Percentiles rank a stretch among this genome's conserved stretches.
Conservation (phyloP, 1,140 invertebrate species). For the Scaptomyza graminum region DNA sequence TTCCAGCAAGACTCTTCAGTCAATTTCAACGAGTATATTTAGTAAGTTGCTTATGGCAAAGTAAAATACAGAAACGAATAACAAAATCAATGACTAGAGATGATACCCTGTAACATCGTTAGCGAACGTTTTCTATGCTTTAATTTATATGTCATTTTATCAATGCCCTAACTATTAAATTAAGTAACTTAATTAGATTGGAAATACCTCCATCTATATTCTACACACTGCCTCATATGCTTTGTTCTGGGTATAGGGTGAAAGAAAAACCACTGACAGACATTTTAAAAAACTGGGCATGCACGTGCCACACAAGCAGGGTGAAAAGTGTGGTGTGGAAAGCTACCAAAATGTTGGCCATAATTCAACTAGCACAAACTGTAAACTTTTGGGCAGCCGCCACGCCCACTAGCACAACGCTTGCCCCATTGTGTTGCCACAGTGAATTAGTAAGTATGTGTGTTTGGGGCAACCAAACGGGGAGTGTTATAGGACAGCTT, state of each 20-base stretch:
- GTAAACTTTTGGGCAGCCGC: constrained; percentile 44
- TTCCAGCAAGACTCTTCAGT: constrained; percentile 10
- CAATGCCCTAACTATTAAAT: neutral
- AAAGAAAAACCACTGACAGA: neutral
- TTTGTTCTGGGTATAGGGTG: neutral
- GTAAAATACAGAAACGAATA: constrained; percentile 19
- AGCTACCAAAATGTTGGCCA: constrained; percentile 42
- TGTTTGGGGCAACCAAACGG: constrained; percentile 8
- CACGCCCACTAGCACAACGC: neutral
- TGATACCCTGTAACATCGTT: too few relatives aligned
- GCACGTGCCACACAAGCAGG: constrained; percentile 48
- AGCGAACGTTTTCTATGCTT: neutral
- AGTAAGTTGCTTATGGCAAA: constrained; percentile 15
- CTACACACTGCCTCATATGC: neutral
- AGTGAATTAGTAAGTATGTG: constrained; percentile 32
- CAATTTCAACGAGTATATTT: constrained; percentile 32
- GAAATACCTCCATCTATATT: neutral
- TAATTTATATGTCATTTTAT: neutral
- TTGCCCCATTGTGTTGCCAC: constrained; percentile 29
- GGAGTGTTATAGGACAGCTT: constrained; percentile 10
- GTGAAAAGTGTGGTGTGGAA: constrained; percentile 6
- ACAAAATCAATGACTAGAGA: too few relatives aligned
- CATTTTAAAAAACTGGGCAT: constrained; percentile 8
- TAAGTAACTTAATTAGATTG: neutral
- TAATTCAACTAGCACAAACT: constrained; percentile 64